Evolutionary conservation across 1,140 invertebrate genomes (phyloP).

Genomic region (Diachasma alloeum): DNA sequence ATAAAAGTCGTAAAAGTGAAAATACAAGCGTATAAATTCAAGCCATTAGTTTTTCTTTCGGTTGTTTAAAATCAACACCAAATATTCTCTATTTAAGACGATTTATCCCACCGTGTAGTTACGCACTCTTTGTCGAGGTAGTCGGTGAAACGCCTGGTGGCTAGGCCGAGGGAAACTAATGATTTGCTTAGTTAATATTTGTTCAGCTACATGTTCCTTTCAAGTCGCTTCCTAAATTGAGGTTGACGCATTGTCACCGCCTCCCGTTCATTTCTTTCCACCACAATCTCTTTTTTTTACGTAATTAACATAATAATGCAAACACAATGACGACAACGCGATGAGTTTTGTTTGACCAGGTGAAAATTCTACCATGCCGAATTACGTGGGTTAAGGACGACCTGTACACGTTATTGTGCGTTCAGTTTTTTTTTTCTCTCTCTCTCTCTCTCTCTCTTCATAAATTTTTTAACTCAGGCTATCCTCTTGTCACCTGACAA

Average conservation of each 20-base stretch:
- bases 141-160: background rate
- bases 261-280: slow-evolving; percentile 27
- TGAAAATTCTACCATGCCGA: slow-evolving; percentile 53
- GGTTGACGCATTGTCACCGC: slow-evolving; percentile 62
- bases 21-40: too few relatives aligned
- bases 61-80: too few relatives aligned
- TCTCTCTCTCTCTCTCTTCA: background rate
- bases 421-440: slow-evolving; percentile 1
- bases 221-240: slow-evolving; percentile 63
- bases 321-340: slow-evolving; percentile 58
- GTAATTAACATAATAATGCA: slow-evolving; percentile 66
- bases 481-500: slow-evolving; percentile 23
- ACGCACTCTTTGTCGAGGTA: background rate
- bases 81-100: background rate
- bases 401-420: background rate
- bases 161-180: slow-evolving; percentile 43
- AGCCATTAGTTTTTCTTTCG: too few relatives aligned
- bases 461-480: background rate
- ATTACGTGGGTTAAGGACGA: slow-evolving; percentile 1
- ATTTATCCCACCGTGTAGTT: background rate
- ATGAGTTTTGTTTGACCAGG: slow-evolving; percentile 60
- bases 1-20: too few relatives aligned
- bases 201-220: slow-evolving; percentile 49
- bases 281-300: background rate
- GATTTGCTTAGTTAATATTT: slow-evolving; percentile 60